phyloP scores from a whole-genome alignment of 2,113 vertebrate genomes.

The Xyliphius kryptos region DNA sequence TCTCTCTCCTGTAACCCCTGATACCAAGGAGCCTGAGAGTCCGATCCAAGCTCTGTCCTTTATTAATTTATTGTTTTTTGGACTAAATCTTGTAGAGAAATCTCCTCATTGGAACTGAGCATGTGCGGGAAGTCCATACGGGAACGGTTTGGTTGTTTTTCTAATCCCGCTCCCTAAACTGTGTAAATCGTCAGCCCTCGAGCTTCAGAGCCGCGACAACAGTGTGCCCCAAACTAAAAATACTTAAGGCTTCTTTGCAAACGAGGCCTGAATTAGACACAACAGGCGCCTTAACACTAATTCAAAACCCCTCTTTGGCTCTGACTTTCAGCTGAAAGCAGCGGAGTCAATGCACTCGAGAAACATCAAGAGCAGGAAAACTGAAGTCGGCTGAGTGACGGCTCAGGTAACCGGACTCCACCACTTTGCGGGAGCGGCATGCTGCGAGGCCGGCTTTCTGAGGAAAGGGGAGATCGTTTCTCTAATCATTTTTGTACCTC shows the following conservation, averaged over 20 bases:
- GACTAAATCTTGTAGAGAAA: too few species aligned
- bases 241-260: constrained; percentile 27
- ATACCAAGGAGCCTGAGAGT: too few species aligned
- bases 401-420: constrained; percentile 29
- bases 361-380: not conserved
- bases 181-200: constrained; percentile 34
- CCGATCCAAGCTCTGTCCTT: too few species aligned
- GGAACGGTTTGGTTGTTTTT: constrained; percentile 34
- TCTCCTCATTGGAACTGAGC: not conserved
- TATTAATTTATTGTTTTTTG: too few species aligned
- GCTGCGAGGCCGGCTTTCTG: constrained; percentile 24
- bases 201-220: constrained; percentile 45
- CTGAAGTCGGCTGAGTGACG: constrained; percentile 26
- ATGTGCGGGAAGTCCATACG: not conserved
- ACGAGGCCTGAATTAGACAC: constrained; percentile 11
- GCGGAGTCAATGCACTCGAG: not conserved
- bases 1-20: too few species aligned
- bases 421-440: constrained; percentile 16
- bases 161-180: constrained; percentile 29
- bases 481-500: constrained; percentile 9
- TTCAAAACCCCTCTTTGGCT: not conserved
- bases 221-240: constrained; percentile 53
- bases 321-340: not conserved
- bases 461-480: constrained; percentile 18
- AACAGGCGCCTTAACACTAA: not conserved